Conservation (phyloP, 2,113 vertebrate species). For the Eulemur macaco region DNA sequence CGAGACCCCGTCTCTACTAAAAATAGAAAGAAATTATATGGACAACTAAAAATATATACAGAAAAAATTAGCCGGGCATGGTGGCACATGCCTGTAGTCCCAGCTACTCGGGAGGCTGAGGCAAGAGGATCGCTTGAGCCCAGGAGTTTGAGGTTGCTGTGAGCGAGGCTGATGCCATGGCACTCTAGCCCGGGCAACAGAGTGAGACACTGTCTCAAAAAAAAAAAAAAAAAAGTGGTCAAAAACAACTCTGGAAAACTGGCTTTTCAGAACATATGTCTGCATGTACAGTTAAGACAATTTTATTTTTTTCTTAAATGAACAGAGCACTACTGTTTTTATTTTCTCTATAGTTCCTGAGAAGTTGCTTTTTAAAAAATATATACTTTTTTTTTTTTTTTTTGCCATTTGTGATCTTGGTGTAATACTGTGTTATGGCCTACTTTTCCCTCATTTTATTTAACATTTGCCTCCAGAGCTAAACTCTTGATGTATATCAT, state of each 20-base stretch:
- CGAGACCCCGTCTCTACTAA: too few relatives aligned
- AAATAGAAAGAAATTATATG: too few relatives aligned
- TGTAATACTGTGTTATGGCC: neutral
- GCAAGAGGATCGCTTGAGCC: too few relatives aligned
- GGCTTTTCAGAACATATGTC: slow-evolving; percentile 18
- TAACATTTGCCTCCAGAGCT: neutral
- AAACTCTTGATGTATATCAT: neutral
- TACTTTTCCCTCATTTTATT: neutral
- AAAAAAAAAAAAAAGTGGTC: neutral
- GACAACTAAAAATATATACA: too few relatives aligned
- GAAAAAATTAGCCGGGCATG: too few relatives aligned
- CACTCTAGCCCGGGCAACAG: too few relatives aligned
- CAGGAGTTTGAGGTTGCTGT: too few relatives aligned
- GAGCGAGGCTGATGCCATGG: too few relatives aligned
- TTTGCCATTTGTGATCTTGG: neutral
- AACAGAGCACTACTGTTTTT: neutral
- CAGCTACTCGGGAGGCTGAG: too few relatives aligned
- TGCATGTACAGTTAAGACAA: neutral
- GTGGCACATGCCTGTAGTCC: too few relatives aligned
- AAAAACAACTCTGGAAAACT: slow-evolving; percentile 42
- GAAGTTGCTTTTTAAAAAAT: neutral
- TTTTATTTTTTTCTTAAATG: neutral
- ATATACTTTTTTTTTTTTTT: neutral
- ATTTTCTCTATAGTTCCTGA: slow-evolving; percentile 17
- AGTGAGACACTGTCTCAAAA: too few relatives aligned